phyloP scores from a whole-genome alignment of 2,113 vertebrate genomes.

The Prochilodus magdalenae region DNA sequence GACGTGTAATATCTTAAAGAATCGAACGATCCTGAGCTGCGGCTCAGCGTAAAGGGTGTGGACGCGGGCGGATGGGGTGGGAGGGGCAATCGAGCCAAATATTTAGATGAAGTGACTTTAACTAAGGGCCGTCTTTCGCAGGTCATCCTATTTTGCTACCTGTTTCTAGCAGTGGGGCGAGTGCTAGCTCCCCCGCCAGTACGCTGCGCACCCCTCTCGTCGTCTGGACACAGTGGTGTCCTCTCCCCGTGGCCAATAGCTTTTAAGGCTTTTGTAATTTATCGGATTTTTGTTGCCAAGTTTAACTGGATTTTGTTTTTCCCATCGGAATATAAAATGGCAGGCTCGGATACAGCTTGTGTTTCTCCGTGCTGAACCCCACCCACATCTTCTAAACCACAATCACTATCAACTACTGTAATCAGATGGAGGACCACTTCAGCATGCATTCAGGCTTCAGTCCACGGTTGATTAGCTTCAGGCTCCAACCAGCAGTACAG shows the following conservation, averaged over 20 bases:
- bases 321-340: background rate
- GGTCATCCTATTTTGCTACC: background rate
- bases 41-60: background rate
- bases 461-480: background rate
- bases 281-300: background rate
- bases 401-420: background rate
- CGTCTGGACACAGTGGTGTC: too few relatives aligned
- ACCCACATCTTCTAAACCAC: background rate
- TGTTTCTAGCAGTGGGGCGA: background rate
- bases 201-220: background rate
- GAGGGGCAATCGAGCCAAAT: background rate
- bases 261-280: background rate
- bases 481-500: background rate
- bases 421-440: background rate
- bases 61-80: background rate
- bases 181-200: background rate
- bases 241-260: too few relatives aligned
- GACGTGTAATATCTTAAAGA: background rate
- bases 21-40: background rate
- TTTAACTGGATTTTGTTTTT: background rate
- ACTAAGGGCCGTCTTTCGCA: slow-evolving; percentile 1
- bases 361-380: background rate
- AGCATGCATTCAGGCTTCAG: background rate
- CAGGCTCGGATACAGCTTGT: background rate
- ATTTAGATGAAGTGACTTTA: slow-evolving; percentile 5